Base-by-base conservation (phyloP, 2,888 invertebrate species). In the Coremacera marginata region DNA sequence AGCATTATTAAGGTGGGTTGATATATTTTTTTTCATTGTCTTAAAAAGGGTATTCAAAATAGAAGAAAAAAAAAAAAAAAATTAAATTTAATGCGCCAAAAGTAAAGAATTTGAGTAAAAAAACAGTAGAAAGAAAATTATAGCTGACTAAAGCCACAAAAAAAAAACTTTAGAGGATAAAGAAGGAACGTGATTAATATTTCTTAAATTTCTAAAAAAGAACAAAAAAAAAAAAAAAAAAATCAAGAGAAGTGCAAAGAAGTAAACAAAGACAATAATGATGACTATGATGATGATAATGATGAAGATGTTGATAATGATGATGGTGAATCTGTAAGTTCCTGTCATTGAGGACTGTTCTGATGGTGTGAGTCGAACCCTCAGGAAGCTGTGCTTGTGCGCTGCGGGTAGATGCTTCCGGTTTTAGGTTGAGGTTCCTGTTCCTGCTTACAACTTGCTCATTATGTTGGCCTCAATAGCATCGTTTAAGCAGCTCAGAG, bases 381-480 rank as follows among this genome's bases (percentile, higher is more conserved):
- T 37, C 37, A 37, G 37, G 37, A 37, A 37, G 37, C 37, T 37
- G 57, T 60, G 57, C 25, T n/a, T n/a, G 7, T 60, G 22, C 14
- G 57, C 57, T 60, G 22, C 60, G 25, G 60, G 27, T 60, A 14
- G 60, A 25, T 60, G 25, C 60, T 60, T 25, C 25, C 27, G 67
- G 34, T 52, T n/a, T 65, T 11, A 44, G 14, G 52, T 44, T 27
- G 55, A 51, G 51, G 67, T 25, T 68, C 52, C 16, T 19, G 77
- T 37, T 77, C 67, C 78, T 79, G 78, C 74, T 70, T 77, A 74
- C 79, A 31, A 55, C 77, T 75, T 76, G 80, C 81, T 80, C 79
- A 81, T 84, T 84, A 83, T 82, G 83, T 84, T 84, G 83, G 82
- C 70, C 11, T 44, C 44, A 44, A 44, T 44, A 44, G 44, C 44